Evolutionary conservation across 1,140 invertebrate species (phyloP).

Genomic region (Eumeta japonica): DNA sequence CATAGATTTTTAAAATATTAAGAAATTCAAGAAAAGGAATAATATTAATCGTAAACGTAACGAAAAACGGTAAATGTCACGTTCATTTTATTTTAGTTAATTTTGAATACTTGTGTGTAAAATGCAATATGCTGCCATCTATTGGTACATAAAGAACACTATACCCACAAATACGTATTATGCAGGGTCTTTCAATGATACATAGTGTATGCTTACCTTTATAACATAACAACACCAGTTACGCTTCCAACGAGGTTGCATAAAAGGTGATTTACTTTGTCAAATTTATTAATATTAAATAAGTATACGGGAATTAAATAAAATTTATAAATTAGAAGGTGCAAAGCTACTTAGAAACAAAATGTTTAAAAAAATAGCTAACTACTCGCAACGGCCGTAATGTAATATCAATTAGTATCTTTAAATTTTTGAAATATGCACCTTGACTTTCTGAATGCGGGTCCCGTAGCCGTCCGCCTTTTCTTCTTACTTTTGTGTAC

Average conservation of each 20-base stretch:
- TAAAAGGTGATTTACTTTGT: constrained; percentile 54
- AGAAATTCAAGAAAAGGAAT: too few species aligned
- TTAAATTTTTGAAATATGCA: constrained; percentile 33
- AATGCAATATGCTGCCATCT: too few species aligned
- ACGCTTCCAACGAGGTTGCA: constrained; percentile 55
- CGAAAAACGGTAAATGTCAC: too few species aligned
- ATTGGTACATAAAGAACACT: too few species aligned
- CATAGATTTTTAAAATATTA: too few species aligned
- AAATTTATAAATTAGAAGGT: constrained; percentile 46
- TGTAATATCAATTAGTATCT: constrained; percentile 40
- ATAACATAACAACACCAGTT: constrained; percentile 55
- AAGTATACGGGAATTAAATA: constrained; percentile 34
- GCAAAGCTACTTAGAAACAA: constrained; percentile 51
- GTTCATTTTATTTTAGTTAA: too few species aligned
- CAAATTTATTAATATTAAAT: constrained; percentile 48
- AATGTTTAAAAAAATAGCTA: constrained; percentile 42
- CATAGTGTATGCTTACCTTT: constrained; percentile 57
- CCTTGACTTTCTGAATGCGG: constrained; percentile 80
- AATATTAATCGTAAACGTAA: too few species aligned
- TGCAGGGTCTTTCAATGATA: too few species aligned
- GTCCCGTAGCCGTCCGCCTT: constrained; percentile 71
- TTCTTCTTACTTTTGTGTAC: constrained; percentile 78
- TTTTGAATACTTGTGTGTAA: too few species aligned
- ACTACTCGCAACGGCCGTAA: too few species aligned
- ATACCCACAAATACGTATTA: too few species aligned